These are phyloP conservation scores for Eupleurogrammus muticus DNA, from an alignment of 2,797 vertebrate genomes.

Conservation along the genomic window DNA sequence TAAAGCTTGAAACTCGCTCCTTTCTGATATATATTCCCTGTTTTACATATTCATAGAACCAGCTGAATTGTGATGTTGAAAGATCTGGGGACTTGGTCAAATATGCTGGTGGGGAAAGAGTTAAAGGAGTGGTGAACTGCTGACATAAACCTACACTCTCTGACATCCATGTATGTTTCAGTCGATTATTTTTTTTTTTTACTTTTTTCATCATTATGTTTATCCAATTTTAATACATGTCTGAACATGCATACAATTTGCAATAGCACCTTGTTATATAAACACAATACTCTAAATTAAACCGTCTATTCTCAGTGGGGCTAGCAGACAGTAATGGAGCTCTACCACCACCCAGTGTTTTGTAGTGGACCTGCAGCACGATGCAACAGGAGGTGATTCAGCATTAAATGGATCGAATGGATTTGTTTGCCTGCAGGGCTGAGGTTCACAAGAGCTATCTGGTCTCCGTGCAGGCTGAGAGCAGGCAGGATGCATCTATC, in stretches of 20 bases:
- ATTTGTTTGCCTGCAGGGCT: not conserved
- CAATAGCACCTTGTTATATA: not conserved
- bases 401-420: conserved; percentile 13
- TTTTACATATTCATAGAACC: too few species aligned
- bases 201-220: not conserved
- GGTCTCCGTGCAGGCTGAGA: conserved; percentile 21
- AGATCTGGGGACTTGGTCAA: too few species aligned
- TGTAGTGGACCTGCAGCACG: conserved; percentile 9
- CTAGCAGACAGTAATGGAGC: conserved; percentile 30
- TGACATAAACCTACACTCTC: not conserved
- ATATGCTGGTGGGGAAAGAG: too few species aligned
- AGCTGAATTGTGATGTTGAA: too few species aligned
- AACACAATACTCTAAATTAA: not conserved
- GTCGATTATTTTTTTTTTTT: not conserved
- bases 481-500: conserved; percentile 9
- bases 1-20: too few species aligned
- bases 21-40: too few species aligned
- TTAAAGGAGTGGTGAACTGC: too few species aligned
- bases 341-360: conserved; percentile 58
- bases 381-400: conserved; percentile 12
- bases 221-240: not conserved
- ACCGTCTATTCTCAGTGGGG: not conserved
- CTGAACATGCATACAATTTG: not conserved
- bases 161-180: not conserved
- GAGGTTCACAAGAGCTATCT: conserved; percentile 9